Conservation (phyloP, 2,797 vertebrate species). For the Sciaenops ocellatus region DNA sequence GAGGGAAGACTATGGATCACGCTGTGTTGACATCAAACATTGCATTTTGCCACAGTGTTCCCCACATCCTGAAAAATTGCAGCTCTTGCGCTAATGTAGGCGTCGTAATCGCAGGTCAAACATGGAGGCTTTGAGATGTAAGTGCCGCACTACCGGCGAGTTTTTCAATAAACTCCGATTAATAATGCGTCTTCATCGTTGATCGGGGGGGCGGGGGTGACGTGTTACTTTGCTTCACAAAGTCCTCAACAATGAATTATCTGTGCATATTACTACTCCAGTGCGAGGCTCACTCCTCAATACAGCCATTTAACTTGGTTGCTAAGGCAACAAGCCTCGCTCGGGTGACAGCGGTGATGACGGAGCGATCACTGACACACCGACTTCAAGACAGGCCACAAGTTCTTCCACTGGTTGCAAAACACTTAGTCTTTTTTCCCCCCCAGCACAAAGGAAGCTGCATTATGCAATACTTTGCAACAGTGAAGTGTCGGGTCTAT, state of each 20-base stretch:
- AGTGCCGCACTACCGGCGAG: background rate
- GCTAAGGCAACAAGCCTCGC: conserved; percentile 49
- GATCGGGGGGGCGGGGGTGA: background rate
- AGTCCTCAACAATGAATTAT: conserved; percentile 53
- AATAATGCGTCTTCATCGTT: background rate
- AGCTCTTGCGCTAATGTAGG: conserved; percentile 1
- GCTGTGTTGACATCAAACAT: conserved; percentile 4
- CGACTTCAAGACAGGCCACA: conserved; percentile 57
- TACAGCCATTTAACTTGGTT: conserved; percentile 58
- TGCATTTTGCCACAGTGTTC: background rate
- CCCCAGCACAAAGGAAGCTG: conserved; percentile 51
- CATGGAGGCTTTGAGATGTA: background rate
- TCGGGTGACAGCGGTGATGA: conserved; percentile 48
- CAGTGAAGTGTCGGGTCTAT: conserved; percentile 14
- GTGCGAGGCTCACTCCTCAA: conserved; percentile 29
- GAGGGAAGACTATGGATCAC: background rate
- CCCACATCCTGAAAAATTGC: background rate
- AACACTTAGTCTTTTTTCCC: conserved; percentile 43
- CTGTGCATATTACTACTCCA: conserved; percentile 23
- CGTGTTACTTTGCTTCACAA: conserved; percentile 20
- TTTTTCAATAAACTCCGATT: background rate
- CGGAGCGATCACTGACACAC: conserved; percentile 48
- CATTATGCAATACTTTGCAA: conserved; percentile 70
- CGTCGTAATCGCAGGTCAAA: conserved; percentile 12
- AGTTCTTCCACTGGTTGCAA: conserved; percentile 55